phyloP scores from a whole-genome alignment of 2,113 vertebrate species.

The Gavia stellata region DNA sequence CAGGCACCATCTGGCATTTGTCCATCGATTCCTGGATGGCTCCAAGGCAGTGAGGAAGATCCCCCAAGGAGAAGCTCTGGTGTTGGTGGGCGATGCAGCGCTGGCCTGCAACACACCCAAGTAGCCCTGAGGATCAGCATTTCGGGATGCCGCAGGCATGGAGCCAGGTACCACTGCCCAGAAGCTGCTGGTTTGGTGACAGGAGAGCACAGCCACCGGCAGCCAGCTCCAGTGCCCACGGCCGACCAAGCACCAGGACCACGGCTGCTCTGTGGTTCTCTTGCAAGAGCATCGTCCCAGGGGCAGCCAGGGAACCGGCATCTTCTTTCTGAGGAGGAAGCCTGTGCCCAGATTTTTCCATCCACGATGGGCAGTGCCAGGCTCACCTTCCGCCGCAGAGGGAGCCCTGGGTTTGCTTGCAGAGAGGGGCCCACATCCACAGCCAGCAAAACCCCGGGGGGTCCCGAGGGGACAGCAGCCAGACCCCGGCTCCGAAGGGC shows the following conservation, averaged over 20 bases:
- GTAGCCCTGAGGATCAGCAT: neutral
- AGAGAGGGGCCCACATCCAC: too few relatives aligned
- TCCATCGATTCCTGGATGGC: fast-evolving
- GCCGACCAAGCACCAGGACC: neutral
- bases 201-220: neutral
- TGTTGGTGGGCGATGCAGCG: fast-evolving
- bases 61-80: neutral
- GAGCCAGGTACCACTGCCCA: neutral
- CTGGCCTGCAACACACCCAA: fast-evolving
- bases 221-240: neutral
- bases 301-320: neutral
- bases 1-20: neutral
- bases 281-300: neutral
- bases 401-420: fast-evolving
- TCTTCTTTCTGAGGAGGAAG: neutral
- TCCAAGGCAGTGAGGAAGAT: neutral
- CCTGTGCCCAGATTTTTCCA: neutral
- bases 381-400: neutral
- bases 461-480: too few relatives aligned
- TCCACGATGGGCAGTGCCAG: fast-evolving
- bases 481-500: fast-evolving
- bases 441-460: neutral
- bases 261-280: neutral
- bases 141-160: neutral
- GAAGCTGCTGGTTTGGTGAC: neutral